phyloP scores from a whole-genome alignment of 2,888 invertebrate species.

The Teleiodes luculella region DNA sequence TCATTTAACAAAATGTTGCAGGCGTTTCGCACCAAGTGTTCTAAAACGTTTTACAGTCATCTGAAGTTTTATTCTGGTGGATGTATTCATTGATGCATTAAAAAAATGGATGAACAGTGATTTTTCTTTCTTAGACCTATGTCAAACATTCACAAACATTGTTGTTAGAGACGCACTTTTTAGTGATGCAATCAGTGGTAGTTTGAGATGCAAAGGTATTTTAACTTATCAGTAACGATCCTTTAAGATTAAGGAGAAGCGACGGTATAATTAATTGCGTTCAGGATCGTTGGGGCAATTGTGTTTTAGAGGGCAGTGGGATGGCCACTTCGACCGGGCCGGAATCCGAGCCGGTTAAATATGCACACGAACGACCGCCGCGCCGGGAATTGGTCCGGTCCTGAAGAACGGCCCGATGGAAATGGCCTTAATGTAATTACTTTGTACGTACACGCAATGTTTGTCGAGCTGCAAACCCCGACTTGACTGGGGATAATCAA shows the following conservation, averaged over 20 bases:
- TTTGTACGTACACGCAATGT: constrained; percentile 35
- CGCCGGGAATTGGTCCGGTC: constrained; percentile 45
- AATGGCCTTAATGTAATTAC: constrained; percentile 57
- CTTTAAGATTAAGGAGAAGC: constrained; percentile 29
- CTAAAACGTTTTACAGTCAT: no score
- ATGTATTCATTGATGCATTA: no score
- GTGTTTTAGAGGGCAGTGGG: constrained; percentile 27
- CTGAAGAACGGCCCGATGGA: constrained; percentile 46
- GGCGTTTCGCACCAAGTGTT: no score
- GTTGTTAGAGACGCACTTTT: no score
- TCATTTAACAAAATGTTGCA: no score
- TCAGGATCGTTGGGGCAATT: constrained; percentile 37
- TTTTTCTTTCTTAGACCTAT: no score
- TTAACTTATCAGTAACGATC: constrained; percentile 8
- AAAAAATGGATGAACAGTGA: no score
- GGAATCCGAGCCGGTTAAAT: constrained; percentile 47
- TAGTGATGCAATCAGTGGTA: no score
- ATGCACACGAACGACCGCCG: constrained; percentile 51
- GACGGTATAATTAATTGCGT: constrained; percentile 37
- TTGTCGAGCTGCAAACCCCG: constrained; percentile 12
- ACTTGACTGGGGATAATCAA: background rate
- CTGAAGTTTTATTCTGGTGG: no score
- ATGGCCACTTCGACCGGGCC: background rate
- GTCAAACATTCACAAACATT: no score
- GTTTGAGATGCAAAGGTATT: no score